Base-by-base conservation (phyloP, 2,797 vertebrate species). In the Pseudomugil gertrudae region DNA sequence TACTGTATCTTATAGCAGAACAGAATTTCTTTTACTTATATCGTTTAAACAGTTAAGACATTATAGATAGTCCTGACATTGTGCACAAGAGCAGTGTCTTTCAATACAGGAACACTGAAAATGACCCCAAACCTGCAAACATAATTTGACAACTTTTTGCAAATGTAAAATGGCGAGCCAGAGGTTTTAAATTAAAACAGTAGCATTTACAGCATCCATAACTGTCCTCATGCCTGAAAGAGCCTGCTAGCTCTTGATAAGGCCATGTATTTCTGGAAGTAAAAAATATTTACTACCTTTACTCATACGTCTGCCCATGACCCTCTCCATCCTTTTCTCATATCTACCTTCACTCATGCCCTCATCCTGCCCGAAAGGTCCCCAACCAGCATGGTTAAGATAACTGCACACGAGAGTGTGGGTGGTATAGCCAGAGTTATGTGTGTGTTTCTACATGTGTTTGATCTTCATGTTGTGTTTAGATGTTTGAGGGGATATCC, bases 401-500 rank as follows among this genome's bases (percentile, higher is more conserved):
- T 93, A 92, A 92, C 92, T 90, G 83, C 80, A 89, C 82, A 79
- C 85, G 80, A 87, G 88, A 66, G 74, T 79, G 90, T 93, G 93
- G 93, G 94, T 93, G 94, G 93, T 90, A 94, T 87, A 57, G 81
- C 85, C 77, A 73, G 76, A 74, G 71, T 70, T 84, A 63, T 83
- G 68, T 76, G 67, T 84, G 82, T 80, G 84, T 81, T 67, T 84
- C 47, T 79, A 27, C 73, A 65, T 64, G 82, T 83, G 89, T 94
- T 94, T 94, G 90, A 94, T 93, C 91, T 93, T 61, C 76, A 82
- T 93, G 90, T 94, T 94, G 86, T 94, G 92, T 94, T 94, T 93
- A 93, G 92, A 93, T 94, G 92, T 93, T 93, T 89, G 80, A 89
- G 90, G 90, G 90, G 92, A 93, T 94, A 93, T 93, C 92, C 92